phyloP scores from a whole-genome alignment of 2,797 vertebrate species.

The Hyperoplus lanceolatus region DNA sequence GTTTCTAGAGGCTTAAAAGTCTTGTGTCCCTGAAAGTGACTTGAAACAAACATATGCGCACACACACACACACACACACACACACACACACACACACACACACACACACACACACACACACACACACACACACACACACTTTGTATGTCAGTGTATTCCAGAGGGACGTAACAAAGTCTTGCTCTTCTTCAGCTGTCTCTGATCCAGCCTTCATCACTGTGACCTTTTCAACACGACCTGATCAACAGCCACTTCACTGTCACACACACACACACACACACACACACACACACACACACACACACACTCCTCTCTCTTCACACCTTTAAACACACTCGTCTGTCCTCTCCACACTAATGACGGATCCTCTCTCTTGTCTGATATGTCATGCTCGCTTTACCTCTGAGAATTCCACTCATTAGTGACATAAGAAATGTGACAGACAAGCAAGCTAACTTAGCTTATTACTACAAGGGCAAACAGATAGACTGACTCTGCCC shows the following conservation, averaged over 20 bases:
- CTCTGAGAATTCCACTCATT: not conserved
- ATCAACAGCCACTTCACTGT: constrained; percentile 26
- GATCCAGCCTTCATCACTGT: constrained; percentile 20
- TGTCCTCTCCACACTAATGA: constrained; percentile 16
- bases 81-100: no score
- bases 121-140: not conserved
- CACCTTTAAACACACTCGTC: constrained; percentile 41
- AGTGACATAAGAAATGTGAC: not conserved
- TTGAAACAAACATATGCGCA: no score
- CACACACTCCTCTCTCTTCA: constrained; percentile 14
- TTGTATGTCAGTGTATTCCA: constrained; percentile 6
- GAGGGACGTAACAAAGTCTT: constrained; percentile 35
- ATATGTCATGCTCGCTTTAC: not conserved
- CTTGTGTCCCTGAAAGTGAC: no score
- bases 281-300: no score
- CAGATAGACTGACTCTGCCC: not conserved
- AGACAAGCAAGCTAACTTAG: not conserved
- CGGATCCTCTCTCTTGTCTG: not conserved
- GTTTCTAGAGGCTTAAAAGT: no score
- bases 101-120: constrained; percentile 5
- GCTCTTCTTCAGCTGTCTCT: constrained; percentile 46
- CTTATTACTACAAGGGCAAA: not conserved
- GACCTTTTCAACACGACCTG: constrained; percentile 54
- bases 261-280: constrained; percentile 27
- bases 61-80: no score